phyloP scores from a whole-genome alignment of 2,888 invertebrate genomes.

The Carpatolechia fugitivella region DNA sequence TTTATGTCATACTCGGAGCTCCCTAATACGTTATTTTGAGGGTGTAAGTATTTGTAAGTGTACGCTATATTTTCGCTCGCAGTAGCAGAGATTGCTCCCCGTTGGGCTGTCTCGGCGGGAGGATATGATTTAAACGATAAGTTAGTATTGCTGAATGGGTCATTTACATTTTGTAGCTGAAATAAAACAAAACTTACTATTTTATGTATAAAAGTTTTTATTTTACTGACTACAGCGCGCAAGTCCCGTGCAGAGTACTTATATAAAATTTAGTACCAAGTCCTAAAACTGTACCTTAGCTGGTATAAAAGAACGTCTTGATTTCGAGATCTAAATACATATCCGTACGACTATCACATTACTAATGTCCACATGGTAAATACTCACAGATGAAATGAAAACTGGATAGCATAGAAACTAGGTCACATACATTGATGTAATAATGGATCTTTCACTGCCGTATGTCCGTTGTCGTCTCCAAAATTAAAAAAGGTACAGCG shows the following conservation, averaged over 20 bases:
- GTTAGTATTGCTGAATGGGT: constrained; percentile 38
- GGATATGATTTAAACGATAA: constrained; percentile 51
- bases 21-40: constrained; percentile 73
- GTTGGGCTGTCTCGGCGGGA: constrained; percentile 40
- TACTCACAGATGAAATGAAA: too few species aligned
- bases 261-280: too few species aligned
- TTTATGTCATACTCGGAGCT: constrained; percentile 74
- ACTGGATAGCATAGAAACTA: neutral
- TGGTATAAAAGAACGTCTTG: too few species aligned
- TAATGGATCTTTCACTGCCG: constrained; percentile 1
- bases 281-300: too few species aligned
- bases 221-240: too few species aligned
- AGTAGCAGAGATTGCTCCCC: constrained; percentile 52
- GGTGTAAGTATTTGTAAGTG: constrained; percentile 66
- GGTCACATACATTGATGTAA: neutral
- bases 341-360: too few species aligned
- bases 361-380: too few species aligned
- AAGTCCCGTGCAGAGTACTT: too few species aligned
- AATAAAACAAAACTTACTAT: neutral
- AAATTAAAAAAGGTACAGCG: constrained; percentile 21
- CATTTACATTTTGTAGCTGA: constrained; percentile 20
- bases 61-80: constrained; percentile 54
- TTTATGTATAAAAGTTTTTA: too few species aligned
- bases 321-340: too few species aligned
- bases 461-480: neutral